A percentile compares a stretch with the other conserved stretches of the same genome.
Evolutionary conservation across 2,888 invertebrate genomes (phyloP).

Genomic region (Tetheella fluctuosa): DNA sequence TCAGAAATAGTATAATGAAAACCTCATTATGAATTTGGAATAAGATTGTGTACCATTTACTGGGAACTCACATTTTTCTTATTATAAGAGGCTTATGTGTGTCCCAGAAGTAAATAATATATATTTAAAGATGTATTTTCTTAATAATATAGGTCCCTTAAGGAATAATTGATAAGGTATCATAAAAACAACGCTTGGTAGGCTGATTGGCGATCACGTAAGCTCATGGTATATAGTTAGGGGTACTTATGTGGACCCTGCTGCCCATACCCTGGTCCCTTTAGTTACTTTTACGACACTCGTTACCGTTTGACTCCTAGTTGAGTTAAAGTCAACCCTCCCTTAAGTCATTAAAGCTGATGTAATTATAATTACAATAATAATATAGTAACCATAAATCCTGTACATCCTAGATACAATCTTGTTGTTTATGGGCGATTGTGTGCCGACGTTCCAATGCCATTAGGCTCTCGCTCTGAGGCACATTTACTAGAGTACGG

Average conservation of each 20-base stretch:
- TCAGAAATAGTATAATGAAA: not conserved
- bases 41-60: too few relatives aligned
- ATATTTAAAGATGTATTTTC: not conserved
- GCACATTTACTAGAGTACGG: slow-evolving; percentile 51
- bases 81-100: not conserved
- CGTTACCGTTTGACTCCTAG: slow-evolving; percentile 4
- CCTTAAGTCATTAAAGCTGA: slow-evolving; percentile 2
- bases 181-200: not conserved
- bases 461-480: slow-evolving; percentile 41
- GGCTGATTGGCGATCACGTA: not conserved
- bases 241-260: not conserved
- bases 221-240: not conserved
- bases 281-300: not conserved
- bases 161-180: too few relatives aligned
- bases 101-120: not conserved
- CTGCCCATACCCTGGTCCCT: not conserved
- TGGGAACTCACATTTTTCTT: too few relatives aligned
- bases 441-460: slow-evolving; percentile 31
- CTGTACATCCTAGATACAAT: slow-evolving; percentile 28
- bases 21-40: too few relatives aligned
- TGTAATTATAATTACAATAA: slow-evolving; percentile 16
- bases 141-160: not conserved
- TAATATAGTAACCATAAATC: slow-evolving; percentile 12
- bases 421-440: slow-evolving; percentile 40
- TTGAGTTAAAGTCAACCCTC: not conserved